Conservation (phyloP, 2,888 invertebrate genomes). For the Salpingus planirostris region DNA sequence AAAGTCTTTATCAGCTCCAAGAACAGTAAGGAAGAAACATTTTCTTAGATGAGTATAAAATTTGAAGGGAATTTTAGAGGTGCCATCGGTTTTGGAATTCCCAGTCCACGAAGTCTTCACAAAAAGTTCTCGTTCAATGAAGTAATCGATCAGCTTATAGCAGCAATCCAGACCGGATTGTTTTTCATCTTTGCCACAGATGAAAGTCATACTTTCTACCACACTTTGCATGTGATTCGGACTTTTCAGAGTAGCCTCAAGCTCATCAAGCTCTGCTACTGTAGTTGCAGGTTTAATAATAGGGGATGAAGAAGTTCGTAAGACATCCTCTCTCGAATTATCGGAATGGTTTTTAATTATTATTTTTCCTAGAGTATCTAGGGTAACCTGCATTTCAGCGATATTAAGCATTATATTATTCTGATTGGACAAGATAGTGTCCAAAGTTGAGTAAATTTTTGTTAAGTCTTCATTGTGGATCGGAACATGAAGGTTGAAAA, state of each 20-base stretch:
- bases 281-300: no score
- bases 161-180: background rate
- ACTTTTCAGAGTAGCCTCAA: background rate
- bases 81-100: background rate
- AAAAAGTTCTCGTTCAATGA: background rate
- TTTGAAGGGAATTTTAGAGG: background rate
- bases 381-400: no score
- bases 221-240: background rate
- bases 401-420: no score
- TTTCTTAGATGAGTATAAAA: background rate
- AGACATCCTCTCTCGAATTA: no score
- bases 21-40: background rate
- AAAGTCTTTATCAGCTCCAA: background rate
- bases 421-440: no score
- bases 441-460: no score
- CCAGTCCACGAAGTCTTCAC: background rate
- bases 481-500: no score
- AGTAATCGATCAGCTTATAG: background rate
- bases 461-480: no score
- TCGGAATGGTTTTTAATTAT: no score
- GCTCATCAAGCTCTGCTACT: background rate
- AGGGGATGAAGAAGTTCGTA: no score
- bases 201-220: background rate
- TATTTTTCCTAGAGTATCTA: no score
- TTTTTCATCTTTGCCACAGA: background rate